These are phyloP conservation scores for Scaptodrosophila lebanonensis DNA, from an alignment of 1,140 invertebrate species.

Conservation along the genomic window DNA sequence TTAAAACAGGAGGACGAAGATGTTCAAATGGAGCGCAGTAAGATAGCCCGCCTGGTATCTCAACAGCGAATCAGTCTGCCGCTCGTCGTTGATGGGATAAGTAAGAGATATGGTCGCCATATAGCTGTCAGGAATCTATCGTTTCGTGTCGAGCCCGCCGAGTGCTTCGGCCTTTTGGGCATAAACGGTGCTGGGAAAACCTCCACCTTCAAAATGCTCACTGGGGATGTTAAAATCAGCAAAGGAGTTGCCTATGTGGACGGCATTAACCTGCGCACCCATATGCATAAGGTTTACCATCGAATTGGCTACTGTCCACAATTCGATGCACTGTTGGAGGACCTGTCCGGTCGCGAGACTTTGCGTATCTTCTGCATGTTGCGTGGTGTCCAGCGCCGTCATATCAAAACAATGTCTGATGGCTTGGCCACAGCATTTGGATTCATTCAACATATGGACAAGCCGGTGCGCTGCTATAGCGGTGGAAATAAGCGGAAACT, in stretches of 20 bases:
- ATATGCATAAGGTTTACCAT: slow-evolving; percentile 80
- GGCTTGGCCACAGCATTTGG: slow-evolving; percentile 77
- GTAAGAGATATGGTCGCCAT: no score
- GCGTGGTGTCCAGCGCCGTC: slow-evolving; percentile 81
- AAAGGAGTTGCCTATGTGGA: slow-evolving; percentile 79
- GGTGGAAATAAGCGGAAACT: slow-evolving; percentile 97
- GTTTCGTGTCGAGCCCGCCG: no score
- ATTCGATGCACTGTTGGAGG: slow-evolving; percentile 88
- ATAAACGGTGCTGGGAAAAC: slow-evolving; percentile 93
- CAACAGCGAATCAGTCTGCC: no score
- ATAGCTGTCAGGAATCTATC: no score
- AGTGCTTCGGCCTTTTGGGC: slow-evolving; percentile 95
- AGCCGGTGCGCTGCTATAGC: slow-evolving; percentile 83
- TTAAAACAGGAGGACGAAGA: no score
- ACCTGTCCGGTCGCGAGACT: slow-evolving; percentile 88
- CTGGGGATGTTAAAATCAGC: slow-evolving; percentile 84
- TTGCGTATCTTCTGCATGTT: slow-evolving; percentile 86
- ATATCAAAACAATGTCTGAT: slow-evolving; percentile 76
- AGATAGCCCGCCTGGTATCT: no score
- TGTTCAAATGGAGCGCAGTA: no score
- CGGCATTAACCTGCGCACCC: slow-evolving; percentile 78
- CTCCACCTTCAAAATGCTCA: slow-evolving; percentile 93
- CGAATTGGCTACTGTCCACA: slow-evolving; percentile 89
- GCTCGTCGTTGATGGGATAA: slow-evolving; percentile 77
- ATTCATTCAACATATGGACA: slow-evolving; percentile 78